phyloP scores from a whole-genome alignment of 2,797 vertebrate genomes.

The Tolypeutes matacus region DNA sequence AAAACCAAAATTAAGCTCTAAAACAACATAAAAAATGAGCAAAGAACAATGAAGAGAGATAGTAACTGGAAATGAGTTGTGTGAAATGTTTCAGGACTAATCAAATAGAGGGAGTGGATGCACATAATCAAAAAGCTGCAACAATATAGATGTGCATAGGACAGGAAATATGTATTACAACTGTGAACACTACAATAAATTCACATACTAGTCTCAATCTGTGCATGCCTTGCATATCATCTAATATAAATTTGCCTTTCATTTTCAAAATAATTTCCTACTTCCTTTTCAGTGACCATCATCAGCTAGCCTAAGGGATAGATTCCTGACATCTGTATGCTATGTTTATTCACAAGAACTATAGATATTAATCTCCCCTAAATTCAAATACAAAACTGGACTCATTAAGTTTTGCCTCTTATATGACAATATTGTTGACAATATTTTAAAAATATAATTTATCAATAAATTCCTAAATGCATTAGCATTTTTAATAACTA shows the following conservation, averaged over 20 bases:
- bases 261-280: not conserved
- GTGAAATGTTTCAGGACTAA: not conserved
- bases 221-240: not conserved
- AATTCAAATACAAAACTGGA: not conserved
- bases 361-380: not conserved
- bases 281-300: not conserved
- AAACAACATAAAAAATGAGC: not conserved
- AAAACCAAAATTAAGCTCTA: not conserved
- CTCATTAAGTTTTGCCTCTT: not conserved
- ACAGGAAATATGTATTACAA: not conserved
- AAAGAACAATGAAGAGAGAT: not conserved
- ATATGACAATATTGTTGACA: not conserved
- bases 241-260: not conserved
- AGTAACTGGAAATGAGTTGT: not conserved
- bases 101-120: not conserved
- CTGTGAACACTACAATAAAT: not conserved
- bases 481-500: not conserved
- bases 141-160: no score
- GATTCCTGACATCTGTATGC: not conserved
- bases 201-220: not conserved
- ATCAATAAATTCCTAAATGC: conserved; percentile 31
- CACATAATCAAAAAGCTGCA: not conserved
- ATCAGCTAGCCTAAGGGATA: not conserved
- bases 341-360: not conserved
- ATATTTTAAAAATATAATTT: not conserved